These are phyloP conservation scores for Seriola dumerili DNA, from an alignment of 2,113 vertebrate genomes.

Conservation along the genomic window DNA sequence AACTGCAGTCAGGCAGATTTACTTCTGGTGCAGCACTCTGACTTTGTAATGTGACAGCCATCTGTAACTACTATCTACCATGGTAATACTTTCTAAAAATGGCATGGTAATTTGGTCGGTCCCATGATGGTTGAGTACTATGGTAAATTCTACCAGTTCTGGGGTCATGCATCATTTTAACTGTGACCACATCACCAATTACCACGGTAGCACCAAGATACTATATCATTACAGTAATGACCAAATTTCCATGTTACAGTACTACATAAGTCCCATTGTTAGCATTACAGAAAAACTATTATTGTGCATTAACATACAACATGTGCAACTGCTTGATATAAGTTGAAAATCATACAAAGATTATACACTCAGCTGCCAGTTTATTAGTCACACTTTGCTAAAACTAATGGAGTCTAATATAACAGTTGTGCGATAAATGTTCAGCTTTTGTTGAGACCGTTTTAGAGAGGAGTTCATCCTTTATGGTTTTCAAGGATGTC, in stretches of 20 bases:
- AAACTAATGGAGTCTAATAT: neutral
- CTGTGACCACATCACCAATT: neutral
- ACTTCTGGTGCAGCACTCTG: conserved; percentile 50
- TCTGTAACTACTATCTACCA: conserved; percentile 40
- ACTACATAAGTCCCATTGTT: neutral
- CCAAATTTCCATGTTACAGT: neutral
- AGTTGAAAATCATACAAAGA: neutral
- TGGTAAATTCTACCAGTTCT: neutral
- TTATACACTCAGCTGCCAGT: neutral
- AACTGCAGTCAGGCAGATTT: conserved; percentile 51
- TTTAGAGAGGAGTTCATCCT: neutral
- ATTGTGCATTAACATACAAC: neutral
- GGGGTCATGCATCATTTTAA: neutral
- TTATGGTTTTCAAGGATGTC: neutral
- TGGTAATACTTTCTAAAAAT: conserved; percentile 28
- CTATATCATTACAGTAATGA: neutral
- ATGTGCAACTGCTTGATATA: neutral
- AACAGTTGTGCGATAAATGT: neutral
- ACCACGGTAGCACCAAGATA: neutral
- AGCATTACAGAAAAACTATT: neutral
- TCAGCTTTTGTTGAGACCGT: neutral
- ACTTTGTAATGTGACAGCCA: conserved; percentile 60
- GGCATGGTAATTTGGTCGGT: neutral
- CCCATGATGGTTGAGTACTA: neutral
- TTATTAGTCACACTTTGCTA: neutral